Evolutionary conservation across 2,797 vertebrate genomes (phyloP).

Genomic region (Astyanax mexicanus): DNA sequence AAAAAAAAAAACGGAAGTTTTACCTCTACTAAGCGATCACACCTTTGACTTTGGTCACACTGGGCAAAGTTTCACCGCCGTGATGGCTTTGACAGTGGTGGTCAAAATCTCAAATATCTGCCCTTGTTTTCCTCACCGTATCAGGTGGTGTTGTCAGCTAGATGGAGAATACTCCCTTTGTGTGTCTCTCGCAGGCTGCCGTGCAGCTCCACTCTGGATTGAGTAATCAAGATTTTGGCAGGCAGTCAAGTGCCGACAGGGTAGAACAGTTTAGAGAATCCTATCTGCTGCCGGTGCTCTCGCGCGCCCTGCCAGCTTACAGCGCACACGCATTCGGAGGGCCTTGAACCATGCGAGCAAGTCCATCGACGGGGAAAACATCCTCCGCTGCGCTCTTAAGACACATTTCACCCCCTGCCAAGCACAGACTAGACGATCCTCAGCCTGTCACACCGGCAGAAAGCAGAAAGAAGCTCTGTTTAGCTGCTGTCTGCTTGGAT

Average conservation of each 20-base stretch:
- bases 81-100: conserved; percentile 29
- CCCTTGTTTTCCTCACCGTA: conserved; percentile 5
- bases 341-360: conserved; percentile 74
- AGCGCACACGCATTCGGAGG: conserved; percentile 77
- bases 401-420: conserved; percentile 28
- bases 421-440: conserved; percentile 13
- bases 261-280: conserved; percentile 78
- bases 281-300: conserved; percentile 74
- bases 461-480: not conserved
- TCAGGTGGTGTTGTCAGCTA: conserved; percentile 29
- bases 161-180: conserved; percentile 25
- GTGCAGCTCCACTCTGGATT: conserved; percentile 64
- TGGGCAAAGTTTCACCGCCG: not conserved
- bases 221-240: conserved; percentile 81
- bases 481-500: not conserved
- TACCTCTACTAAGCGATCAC: not conserved
- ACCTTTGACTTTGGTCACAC: conserved; percentile 2
- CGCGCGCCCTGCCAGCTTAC: conserved; percentile 75
- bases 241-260: conserved; percentile 75
- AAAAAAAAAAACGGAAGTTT: not conserved
- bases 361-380: conserved; percentile 74
- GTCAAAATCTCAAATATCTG: conserved; percentile 35
- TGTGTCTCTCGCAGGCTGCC: conserved; percentile 40
- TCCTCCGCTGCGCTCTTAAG: conserved; percentile 53
- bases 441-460: not conserved